Conservation (phyloP, 2,888 invertebrate genomes). For the Ochropleura plecta region DNA sequence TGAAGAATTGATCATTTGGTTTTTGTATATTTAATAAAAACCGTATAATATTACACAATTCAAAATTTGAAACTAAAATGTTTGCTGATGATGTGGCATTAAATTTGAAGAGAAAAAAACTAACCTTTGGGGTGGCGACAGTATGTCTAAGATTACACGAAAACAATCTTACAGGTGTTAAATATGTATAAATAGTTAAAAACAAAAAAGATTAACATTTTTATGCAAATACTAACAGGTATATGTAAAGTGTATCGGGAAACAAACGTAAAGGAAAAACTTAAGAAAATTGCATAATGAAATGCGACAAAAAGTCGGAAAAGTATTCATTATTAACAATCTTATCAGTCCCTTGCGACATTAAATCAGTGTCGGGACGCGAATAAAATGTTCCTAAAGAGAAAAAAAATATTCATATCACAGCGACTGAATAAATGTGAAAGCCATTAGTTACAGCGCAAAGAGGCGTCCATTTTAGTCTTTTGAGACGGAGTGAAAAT, state of each 20-base stretch:
- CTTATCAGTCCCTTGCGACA: constrained; percentile 48
- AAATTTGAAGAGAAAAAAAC: no score
- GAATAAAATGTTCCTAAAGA: constrained; percentile 45
- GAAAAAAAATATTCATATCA: constrained; percentile 48
- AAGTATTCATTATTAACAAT: constrained; percentile 43
- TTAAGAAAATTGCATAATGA: constrained; percentile 32
- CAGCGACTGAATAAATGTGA: constrained; percentile 48
- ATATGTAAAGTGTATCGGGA: neutral
- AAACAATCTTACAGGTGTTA: no score
- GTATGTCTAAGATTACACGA: no score
- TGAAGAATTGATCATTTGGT: neutral
- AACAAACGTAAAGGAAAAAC: neutral
- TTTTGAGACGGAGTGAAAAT: constrained; percentile 22
- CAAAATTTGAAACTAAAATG: no score
- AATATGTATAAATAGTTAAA: no score
- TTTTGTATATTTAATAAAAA: no score
- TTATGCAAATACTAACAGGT: neutral
- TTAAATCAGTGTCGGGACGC: constrained; percentile 46
- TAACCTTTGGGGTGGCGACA: no score
- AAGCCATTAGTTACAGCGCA: constrained; percentile 45
- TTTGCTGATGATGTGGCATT: no score
- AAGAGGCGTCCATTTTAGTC: constrained; percentile 26
- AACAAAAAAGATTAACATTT: neutral
- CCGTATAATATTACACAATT: no score
- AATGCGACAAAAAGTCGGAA: constrained; percentile 28